Evolutionary conservation across 2,888 invertebrate species (phyloP).

Genomic region (Drosophila fungiperda): DNA sequence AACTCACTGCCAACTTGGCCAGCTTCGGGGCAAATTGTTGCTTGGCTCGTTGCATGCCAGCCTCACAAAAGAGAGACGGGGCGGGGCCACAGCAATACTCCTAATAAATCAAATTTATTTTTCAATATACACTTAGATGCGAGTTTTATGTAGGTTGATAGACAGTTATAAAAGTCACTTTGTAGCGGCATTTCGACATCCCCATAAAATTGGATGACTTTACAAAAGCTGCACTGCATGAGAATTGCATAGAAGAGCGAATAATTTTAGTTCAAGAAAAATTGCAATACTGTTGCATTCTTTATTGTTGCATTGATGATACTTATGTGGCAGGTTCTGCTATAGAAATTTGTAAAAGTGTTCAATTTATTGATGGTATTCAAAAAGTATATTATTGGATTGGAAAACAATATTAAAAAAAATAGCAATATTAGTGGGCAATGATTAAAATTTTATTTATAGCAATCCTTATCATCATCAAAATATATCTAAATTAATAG

Average conservation of each 20-base stretch:
- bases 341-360: not conserved
- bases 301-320: not conserved
- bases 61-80: not conserved
- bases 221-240: slow-evolving; percentile 12
- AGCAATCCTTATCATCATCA: not conserved
- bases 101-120: slow-evolving; percentile 68
- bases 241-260: slow-evolving; percentile 10
- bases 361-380: not conserved
- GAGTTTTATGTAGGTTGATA: slow-evolving; percentile 34
- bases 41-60: slow-evolving; percentile 18
- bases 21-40: slow-evolving; percentile 42
- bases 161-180: slow-evolving; percentile 27
- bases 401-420: not conserved
- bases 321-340: not conserved
- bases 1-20: slow-evolving; percentile 31
- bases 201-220: slow-evolving; percentile 7
- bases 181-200: slow-evolving; percentile 21
- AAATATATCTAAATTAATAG: not conserved
- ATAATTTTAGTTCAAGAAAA: not conserved
- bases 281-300: not conserved
- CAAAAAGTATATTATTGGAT: not conserved
- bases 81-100: slow-evolving; percentile 27
- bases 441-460: not conserved
- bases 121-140: slow-evolving; percentile 58
- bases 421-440: not conserved